These are phyloP conservation scores for Pristiophorus japonicus DNA, from an alignment of 2,113 vertebrate species.

Conservation along the genomic window DNA sequence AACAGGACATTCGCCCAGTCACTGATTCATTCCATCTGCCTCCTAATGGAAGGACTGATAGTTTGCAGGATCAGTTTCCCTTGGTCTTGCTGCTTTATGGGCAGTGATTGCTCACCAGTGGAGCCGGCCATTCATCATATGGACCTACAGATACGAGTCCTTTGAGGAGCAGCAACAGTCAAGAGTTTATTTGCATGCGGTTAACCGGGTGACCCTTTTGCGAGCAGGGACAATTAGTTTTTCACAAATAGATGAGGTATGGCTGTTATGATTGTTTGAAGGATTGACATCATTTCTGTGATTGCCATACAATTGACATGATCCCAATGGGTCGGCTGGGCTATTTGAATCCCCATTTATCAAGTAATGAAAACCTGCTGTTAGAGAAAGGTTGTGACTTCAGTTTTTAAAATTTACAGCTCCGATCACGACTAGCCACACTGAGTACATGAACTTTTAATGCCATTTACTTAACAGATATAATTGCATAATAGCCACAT, in stretches of 20 bases:
- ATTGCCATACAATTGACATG: background rate
- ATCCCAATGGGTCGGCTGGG: background rate
- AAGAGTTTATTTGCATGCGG: background rate
- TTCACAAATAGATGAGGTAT: background rate
- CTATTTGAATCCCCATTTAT: background rate
- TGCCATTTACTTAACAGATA: background rate
- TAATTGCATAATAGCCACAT: background rate
- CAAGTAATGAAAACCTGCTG: background rate
- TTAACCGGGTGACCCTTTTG: background rate
- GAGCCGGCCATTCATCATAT: background rate
- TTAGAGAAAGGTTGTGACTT: slow-evolving; percentile 3
- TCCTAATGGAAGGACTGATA: background rate
- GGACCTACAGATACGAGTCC: background rate
- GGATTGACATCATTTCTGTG: background rate
- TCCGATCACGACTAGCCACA: too few species aligned
- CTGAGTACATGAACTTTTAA: background rate
- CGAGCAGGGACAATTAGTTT: background rate
- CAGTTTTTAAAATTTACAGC: background rate
- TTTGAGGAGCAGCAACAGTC: background rate
- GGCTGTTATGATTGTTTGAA: background rate
- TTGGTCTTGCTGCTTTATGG: background rate
- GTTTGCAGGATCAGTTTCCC: background rate
- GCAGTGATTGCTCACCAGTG: background rate
- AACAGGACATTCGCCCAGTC: background rate
- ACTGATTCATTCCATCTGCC: background rate